Evolutionary conservation across 2,113 vertebrate species (phyloP).

Genomic region (Stictonetta naevosa): DNA sequence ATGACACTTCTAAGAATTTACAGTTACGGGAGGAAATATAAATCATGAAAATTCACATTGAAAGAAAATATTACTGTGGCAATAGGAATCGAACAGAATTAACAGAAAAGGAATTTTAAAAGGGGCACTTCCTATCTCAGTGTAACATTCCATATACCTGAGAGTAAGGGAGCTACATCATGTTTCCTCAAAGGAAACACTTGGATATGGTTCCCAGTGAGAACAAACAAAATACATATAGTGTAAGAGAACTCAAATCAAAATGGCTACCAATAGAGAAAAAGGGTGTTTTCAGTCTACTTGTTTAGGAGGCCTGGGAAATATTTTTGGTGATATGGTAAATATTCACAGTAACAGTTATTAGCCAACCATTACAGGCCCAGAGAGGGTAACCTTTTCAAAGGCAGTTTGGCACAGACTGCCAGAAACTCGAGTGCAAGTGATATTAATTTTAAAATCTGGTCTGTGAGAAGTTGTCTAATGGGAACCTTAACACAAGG

Average conservation of each 20-base stretch:
- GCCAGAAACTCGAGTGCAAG: neutral
- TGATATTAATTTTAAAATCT: neutral
- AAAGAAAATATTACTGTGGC: neutral
- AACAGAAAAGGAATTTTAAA: neutral
- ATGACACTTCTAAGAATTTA: neutral
- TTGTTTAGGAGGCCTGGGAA: neutral
- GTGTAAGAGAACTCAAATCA: neutral
- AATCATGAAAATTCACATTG: neutral
- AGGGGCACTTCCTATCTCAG: neutral
- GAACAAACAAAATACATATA: neutral
- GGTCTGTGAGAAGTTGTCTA: neutral
- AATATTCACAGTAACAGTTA: neutral
- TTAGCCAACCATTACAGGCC: neutral
- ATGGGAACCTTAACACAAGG: neutral
- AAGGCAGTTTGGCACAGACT: neutral
- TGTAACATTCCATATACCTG: neutral
- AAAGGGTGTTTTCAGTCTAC: neutral
- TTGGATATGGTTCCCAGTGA: neutral
- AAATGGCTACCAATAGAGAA: neutral
- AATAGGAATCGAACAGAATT: neutral
- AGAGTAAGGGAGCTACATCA: neutral
- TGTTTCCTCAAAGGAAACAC: neutral
- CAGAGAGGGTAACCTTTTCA: neutral
- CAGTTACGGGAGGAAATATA: neutral
- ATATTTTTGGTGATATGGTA: neutral